These are phyloP conservation scores for Stegostoma tigrinum DNA, from an alignment of 2,113 vertebrate species.

Conservation along the genomic window DNA sequence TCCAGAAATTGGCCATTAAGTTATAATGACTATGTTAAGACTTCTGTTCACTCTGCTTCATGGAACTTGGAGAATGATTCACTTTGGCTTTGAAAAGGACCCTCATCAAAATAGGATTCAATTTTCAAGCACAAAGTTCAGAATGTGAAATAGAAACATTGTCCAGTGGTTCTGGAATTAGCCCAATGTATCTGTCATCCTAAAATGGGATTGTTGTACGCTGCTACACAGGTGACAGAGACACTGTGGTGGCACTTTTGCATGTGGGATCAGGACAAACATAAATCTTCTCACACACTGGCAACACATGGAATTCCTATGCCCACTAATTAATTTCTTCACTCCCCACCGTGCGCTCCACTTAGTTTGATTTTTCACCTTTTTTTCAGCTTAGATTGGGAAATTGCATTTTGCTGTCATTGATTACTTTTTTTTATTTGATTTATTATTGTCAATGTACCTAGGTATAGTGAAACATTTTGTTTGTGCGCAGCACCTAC, in stretches of 20 bases:
- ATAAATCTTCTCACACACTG: neutral
- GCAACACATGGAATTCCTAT: too few relatives aligned
- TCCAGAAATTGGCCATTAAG: neutral
- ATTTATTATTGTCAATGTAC: too few relatives aligned
- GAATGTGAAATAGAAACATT: neutral
- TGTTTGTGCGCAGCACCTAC: too few relatives aligned
- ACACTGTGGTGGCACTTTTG: neutral
- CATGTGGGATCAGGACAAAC: neutral
- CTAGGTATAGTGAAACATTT: too few relatives aligned
- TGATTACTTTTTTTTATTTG: too few relatives aligned
- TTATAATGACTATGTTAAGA: neutral
- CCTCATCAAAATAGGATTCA: neutral
- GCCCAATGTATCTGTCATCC: neutral
- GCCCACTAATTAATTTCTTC: too few relatives aligned
- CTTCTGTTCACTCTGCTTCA: neutral
- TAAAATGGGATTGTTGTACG: neutral
- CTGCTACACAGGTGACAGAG: neutral
- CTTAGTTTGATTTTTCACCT: too few relatives aligned
- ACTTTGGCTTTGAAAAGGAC: neutral
- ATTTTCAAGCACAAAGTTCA: neutral
- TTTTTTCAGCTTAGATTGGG: too few relatives aligned
- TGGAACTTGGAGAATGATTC: neutral
- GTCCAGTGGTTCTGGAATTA: neutral
- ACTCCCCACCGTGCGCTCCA: too few relatives aligned
- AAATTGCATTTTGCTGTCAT: too few relatives aligned